Percentiles rank a stretch among this genome's conserved stretches.
Conservation (phyloP, 2,888 invertebrate genomes). For the Apodemia mormo region DNA sequence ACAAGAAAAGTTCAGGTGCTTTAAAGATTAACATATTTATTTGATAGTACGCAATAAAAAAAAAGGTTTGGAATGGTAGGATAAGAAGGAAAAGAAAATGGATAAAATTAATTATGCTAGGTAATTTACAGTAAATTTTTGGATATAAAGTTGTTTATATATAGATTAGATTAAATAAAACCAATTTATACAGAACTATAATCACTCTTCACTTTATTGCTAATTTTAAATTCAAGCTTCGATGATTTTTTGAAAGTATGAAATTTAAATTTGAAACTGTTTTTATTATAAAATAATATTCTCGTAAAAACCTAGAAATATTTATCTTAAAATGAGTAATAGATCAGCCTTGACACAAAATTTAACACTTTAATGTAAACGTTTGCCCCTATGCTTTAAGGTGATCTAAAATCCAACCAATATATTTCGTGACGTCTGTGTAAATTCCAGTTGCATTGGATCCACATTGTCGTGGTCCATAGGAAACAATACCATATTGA, state of each 20-base stretch:
- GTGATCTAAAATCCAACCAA: constrained; percentile 59
- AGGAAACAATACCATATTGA: constrained; percentile 45
- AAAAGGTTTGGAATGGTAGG: too few relatives aligned
- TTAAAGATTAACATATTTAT: too few relatives aligned
- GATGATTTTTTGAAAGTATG: neutral
- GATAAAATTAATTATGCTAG: too few relatives aligned
- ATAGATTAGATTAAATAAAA: too few relatives aligned
- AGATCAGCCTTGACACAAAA: neutral
- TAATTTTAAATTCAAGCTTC: neutral
- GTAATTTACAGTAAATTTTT: too few relatives aligned
- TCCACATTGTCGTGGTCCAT: constrained; percentile 44
- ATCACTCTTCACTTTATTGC: neutral
- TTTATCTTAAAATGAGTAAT: neutral
- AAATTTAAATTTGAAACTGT: neutral
- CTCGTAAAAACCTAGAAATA: neutral
- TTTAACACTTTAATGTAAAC: neutral
- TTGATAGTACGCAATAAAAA: too few relatives aligned
- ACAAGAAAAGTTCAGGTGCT: too few relatives aligned
- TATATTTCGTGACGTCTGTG: constrained; percentile 57
- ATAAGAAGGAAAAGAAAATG: too few relatives aligned
- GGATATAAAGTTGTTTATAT: too few relatives aligned
- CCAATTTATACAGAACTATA: too few relatives aligned
- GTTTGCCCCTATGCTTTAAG: constrained; percentile 31
- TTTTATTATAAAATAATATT: neutral
- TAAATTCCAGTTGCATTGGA: constrained; percentile 62